Percentiles rank a stretch among this genome's conserved stretches.
phyloP scores from a whole-genome alignment of 2,797 vertebrate genomes.

The Sebastes steindachneri region DNA sequence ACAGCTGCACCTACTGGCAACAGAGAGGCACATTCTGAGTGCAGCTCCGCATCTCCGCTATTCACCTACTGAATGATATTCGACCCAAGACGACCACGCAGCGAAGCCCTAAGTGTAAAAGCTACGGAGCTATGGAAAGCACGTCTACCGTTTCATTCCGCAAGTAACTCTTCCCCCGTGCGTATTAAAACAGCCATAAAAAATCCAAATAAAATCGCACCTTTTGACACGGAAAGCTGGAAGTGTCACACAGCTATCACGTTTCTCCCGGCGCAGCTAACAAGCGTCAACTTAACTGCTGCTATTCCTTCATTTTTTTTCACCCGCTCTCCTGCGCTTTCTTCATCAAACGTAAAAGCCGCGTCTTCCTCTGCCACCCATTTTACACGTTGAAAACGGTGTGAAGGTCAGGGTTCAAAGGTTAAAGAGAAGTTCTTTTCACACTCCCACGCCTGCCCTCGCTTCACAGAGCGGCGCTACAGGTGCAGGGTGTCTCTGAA shows the following conservation, averaged over 20 bases:
- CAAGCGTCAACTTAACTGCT: conserved; percentile 54
- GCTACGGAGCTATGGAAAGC: background rate
- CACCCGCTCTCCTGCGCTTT: conserved; percentile 37
- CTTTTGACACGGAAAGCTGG: conserved; percentile 19
- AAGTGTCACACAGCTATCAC: conserved; percentile 60
- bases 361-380: conserved; percentile 67
- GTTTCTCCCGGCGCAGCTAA: conserved; percentile 49
- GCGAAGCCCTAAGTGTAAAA: background rate
- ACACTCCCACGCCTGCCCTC: conserved; percentile 72
- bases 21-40: conserved; percentile 35
- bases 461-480: conserved; percentile 73
- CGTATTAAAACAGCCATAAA: conserved; percentile 12
- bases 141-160: conserved; percentile 3
- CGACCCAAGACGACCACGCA: background rate
- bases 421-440: conserved; percentile 82
- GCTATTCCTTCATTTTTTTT: conserved; percentile 33
- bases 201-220: conserved; percentile 16
- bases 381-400: conserved; percentile 74
- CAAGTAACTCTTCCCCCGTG: background rate
- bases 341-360: conserved; percentile 53
- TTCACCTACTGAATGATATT: background rate
- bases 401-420: conserved; percentile 74
- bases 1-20: conserved; percentile 83
- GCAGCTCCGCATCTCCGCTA: background rate
- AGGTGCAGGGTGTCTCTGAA: conserved; percentile 83